A percentile compares a stretch with the other conserved stretches of the same genome.
phyloP scores from a whole-genome alignment of 2,113 vertebrate genomes.

The Clarias magur region DNA sequence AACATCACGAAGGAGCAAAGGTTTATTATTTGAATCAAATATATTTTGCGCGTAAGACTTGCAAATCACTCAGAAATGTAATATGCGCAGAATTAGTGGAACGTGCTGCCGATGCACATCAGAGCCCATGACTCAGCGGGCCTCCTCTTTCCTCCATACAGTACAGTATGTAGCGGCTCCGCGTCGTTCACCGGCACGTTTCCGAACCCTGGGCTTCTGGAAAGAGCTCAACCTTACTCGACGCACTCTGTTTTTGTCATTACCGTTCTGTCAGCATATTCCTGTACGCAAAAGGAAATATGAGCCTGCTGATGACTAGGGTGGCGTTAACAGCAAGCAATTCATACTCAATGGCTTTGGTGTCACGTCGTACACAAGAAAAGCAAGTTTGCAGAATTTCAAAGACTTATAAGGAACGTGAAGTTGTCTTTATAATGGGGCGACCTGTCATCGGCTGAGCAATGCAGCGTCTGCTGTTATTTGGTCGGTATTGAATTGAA shows the following conservation, averaged over 20 bases:
- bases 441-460: background rate
- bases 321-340: slow-evolving; percentile 18
- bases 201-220: slow-evolving; percentile 39
- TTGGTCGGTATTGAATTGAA: background rate
- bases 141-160: slow-evolving; percentile 9
- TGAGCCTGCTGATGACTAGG: slow-evolving; percentile 24
- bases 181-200: slow-evolving; percentile 40
- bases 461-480: background rate
- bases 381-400: slow-evolving; percentile 35
- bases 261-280: slow-evolving; percentile 41
- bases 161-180: background rate
- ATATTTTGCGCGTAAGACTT: slow-evolving; percentile 14
- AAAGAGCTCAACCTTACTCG: slow-evolving; percentile 11
- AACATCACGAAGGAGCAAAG: background rate
- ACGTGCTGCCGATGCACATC: slow-evolving; percentile 41
- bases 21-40: slow-evolving; percentile 16
- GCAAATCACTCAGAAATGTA: slow-evolving; percentile 18
- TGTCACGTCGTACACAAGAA: background rate
- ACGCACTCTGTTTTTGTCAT: slow-evolving; percentile 28
- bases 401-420: background rate
- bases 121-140: slow-evolving; percentile 34
- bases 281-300: slow-evolving; percentile 16
- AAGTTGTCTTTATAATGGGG: background rate
- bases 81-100: slow-evolving; percentile 37
- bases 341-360: slow-evolving; percentile 20